Evolutionary conservation across 2,113 vertebrate genomes (phyloP), one percentile per base, ranked within the genome.

Genomic region (Tonatia bakeri): DNA sequence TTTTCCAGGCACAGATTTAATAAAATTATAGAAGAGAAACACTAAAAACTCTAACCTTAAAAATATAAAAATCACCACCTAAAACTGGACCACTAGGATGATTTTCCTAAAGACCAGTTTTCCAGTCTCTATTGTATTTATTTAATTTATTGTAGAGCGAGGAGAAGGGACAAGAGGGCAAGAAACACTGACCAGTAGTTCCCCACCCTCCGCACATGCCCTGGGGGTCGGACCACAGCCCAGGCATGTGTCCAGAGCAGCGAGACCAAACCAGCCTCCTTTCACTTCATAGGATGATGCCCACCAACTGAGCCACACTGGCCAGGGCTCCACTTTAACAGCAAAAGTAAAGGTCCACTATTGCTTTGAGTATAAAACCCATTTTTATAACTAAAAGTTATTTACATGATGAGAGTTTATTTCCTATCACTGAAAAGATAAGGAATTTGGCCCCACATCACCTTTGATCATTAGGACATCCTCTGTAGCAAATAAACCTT

Each of bases 91-190:
- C 67, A 88, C 92, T 90, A 96, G 43, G 47, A 65, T 52, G 54
- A 77, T 83, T 94, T 82, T 83, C 65, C 82, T 79, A 65, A 96
- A 91, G 22, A 90, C 72, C 20, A 43, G 22, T 77, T 94, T 96
- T 86, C 50, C 17, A 76, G 61, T 65, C 94, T 67, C 75, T 89
- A 54, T 89, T 67, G n/a, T 67, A 67, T 67, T 64, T 64, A 64
- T 26, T 61, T 61, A 24, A 59, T 24, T 59, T 59, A 24, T 24
- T 24, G 56, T 31, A 64, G 28, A 64, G 59, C 28, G 26, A 14
- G 59, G 59, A 24, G 59, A 61, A 61, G 59, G 59, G 61, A 64
- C 28, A 26, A 28, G 31, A 31, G 26, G 61, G 61, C 12, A 15
- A 31, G 13, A 64, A 31, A 14, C 61, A 31, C 14, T 0, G 12